Evolutionary conservation across 2,888 invertebrate genomes (phyloP), one percentile per base, ranked within the genome.

Genomic region (Drosophila maculinotata): DNA sequence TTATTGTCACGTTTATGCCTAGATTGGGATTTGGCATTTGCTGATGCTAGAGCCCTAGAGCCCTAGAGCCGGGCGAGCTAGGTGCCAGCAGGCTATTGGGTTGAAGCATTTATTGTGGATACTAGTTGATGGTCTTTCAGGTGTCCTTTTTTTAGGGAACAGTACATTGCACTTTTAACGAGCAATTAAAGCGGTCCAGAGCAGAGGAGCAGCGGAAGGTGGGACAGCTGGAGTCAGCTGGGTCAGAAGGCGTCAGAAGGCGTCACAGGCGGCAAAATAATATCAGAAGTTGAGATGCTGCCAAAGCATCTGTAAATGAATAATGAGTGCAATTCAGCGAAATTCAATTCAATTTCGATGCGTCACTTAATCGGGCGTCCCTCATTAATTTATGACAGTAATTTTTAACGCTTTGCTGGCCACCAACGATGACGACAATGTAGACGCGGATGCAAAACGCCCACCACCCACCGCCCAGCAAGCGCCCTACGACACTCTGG

Each of bases 301-400:
- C 31, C 36, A 62, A 54, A 69, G 72, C 78, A 79, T 74, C 76
- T 79, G 79, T 76, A 84, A 84, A 86, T 88, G 84, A 84, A 77
- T 86, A 86, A 84, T 89, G 88, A 81, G 80, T 84, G 84, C 87
- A 84, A 88, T 86, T 84, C 88, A 79, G 84, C 80, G 60, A 82
- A 83, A 88, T 81, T 83, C 88, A 85, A 85, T 81, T 85, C 79
- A 83, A 77, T 89, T 79, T 70, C 68, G 72, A 76, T 77, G 73
- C 69, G 76, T 72, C 79, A 86, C 70, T 81, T 68, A 63, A 69
- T 75, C 65, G 65, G 52, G 56, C 57, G 56, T 71, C 84, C 66
- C 87, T 87, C 86, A 85, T 88, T 89, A 88, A 89, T 89, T 89
- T 89, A 90, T 90, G 87, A 78, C 79, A 80, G 80, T 76, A 72